These are phyloP conservation scores for Rhagonycha fulva DNA, from an alignment of 2,888 invertebrate species.

Conservation along the genomic window DNA sequence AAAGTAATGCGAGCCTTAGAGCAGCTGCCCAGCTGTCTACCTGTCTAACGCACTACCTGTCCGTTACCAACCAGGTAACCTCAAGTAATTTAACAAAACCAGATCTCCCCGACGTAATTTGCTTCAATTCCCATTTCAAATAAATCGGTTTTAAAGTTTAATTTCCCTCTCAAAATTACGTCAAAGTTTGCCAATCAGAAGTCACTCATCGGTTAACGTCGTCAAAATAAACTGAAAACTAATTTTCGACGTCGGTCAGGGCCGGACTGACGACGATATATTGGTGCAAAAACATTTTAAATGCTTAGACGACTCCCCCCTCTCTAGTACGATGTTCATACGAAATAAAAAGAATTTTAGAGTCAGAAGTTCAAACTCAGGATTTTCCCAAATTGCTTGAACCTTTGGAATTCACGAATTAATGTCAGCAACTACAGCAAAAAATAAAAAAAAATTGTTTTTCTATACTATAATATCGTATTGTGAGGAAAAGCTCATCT, in stretches of 20 bases:
- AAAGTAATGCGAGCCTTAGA: conserved; percentile 26
- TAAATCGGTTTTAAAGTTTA: not conserved
- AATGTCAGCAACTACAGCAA: too few species aligned
- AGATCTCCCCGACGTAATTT: conserved; percentile 13
- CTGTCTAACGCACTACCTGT: conserved; percentile 31
- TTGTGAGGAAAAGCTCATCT: too few species aligned
- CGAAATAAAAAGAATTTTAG: too few species aligned
- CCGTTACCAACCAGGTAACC: conserved; percentile 18
- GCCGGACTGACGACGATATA: not conserved
- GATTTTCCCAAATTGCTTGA: too few species aligned
- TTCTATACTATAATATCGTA: too few species aligned
- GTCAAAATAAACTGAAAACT: not conserved
- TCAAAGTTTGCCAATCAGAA: not conserved
- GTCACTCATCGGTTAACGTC: not conserved
- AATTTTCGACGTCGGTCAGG: not conserved
- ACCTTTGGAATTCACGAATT: too few species aligned
- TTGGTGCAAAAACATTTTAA: too few species aligned
- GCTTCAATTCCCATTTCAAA: conserved; percentile 7
- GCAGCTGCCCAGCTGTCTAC: conserved; percentile 36
- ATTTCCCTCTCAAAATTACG: not conserved
- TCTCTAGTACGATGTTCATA: too few species aligned
- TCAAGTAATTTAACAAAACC: conserved; percentile 20
- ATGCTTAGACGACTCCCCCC: too few species aligned
- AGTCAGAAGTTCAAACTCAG: too few species aligned
- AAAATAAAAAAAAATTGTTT: too few species aligned